Evolutionary conservation across 2,797 vertebrate species (phyloP), one percentile per base, ranked within the genome.

Genomic region (Anabas testudineus): DNA sequence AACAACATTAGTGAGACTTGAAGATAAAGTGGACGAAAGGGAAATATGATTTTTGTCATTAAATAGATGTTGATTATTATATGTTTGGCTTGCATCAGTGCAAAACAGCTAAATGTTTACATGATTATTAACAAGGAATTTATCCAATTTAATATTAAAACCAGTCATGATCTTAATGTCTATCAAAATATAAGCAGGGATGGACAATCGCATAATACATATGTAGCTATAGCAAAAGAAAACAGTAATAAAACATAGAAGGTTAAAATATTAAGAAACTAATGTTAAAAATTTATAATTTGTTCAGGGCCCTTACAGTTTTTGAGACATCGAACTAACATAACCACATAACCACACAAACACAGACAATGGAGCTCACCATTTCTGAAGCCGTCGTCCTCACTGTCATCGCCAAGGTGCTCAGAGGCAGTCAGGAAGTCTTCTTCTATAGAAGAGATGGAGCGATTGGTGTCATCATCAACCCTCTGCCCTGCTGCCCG

Each of bases 401-500:
- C 97, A 0, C 95, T 97, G 77, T 99, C 97, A 26, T 99, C 97
- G 59, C 96, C 97, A 0, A 99, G 88, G 85, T 99, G 95, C 84
- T 99, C 97, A 0, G 97, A 98, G 2, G 98, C 97, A 0, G 97
- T 99, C 53, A 97, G 93, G 83, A 99, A 99, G 89, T 99, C 98
- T 78, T 99, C 98, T 60, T 99, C 98, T 49, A 99, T 97, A 55
- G 97, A 99, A 1, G 97, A 99, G 68, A 98, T 94, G 0, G 97
- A 99, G 76, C 96, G 96, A 85, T 97, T 99, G 3, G 97, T 99
- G 88, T 99, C 97, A 51, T 99, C 97, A 58, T 99, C 97, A 0
- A 88, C 19, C 41, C 94, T 95, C 53, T 95, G 89, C 52, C 93
- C 65, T 7, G 64, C 84, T n/a, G 71, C 69, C 37, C 88, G 83